Base-by-base conservation (phyloP, 2,797 vertebrate species). In the Platalea minor region DNA sequence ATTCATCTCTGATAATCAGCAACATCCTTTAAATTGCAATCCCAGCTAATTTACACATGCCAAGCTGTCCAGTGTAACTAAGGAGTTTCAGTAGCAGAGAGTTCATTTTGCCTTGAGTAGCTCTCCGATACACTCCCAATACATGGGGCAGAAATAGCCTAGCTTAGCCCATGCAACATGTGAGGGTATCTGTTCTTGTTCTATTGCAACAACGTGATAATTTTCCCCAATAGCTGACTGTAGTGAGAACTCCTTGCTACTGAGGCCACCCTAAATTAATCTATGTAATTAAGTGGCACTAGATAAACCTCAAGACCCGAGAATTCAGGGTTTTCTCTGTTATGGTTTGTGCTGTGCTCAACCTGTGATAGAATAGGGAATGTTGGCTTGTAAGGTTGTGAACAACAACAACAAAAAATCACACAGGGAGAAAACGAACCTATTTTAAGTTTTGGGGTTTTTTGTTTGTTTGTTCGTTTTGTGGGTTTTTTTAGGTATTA, bases 51-150 rank as follows among this genome's bases (percentile, higher is more conserved):
- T 41, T 33, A 23, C 13, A 10, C 26, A 5, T 7, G 17, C 19
- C 0, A 0, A 60, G 50, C 39, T 79, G 41, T 13, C 31, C 70
- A 19, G 0, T 3, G 25, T 48, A 73, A 61, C 48, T 10, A 6
- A 10, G 57, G 31, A 20, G 18, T 13, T 56, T 64, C 35, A 20
- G 51, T 8, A 73, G 24, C 76, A 70, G 56, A 65, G 69, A 28
- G 18, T n/a, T 60, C n/a, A 6, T 68, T 33, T 56, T 29, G 33
- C 53, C 69, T n/a, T 7, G 4, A 51, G 33, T 16, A 57, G 25
- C n/a, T 64, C 46, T 28, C 35, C 24, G 45, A 45, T 14, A 17
- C 5, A 5, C 29, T 59, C 25, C 25, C 29, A n/a, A 10, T 2
- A 23, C 31, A 16, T 1, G 9, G 50, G 43, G 31, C 39, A 88